Evolutionary conservation across 2,113 vertebrate species (phyloP).

Genomic region (Dolichotis patagonum): DNA sequence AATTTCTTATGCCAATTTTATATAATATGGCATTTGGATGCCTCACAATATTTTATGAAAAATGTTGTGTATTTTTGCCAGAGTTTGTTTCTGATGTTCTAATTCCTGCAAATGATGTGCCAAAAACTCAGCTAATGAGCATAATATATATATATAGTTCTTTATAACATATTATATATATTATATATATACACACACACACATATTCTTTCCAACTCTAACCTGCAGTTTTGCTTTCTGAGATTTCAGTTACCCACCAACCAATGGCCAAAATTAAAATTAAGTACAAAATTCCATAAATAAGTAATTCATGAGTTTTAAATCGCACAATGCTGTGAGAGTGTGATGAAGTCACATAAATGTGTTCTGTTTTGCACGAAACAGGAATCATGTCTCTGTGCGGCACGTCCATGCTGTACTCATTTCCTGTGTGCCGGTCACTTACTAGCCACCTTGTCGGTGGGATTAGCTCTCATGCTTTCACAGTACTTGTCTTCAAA

Average conservation of each 20-base stretch:
- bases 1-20: constrained; percentile 35
- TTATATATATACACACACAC: not conserved
- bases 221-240: not conserved
- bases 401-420: not conserved
- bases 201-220: no score
- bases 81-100: constrained; percentile 37
- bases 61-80: not conserved
- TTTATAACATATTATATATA: no score
- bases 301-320: not conserved
- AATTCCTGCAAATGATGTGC: not conserved
- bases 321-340: not conserved
- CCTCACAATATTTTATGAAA: constrained; percentile 37
- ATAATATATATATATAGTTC: not conserved
- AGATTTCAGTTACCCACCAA: not conserved
- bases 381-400: not conserved
- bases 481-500: no score
- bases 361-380: not conserved
- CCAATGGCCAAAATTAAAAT: not conserved
- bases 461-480: not conserved
- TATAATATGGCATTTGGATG: not conserved
- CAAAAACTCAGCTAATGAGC: constrained; percentile 37
- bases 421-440: no score
- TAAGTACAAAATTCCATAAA: not conserved
- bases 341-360: not conserved
- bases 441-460: not conserved